These are phyloP conservation scores for Lithobates sylvaticus DNA, from an alignment of 2,797 vertebrate species.

Conservation along the genomic window DNA sequence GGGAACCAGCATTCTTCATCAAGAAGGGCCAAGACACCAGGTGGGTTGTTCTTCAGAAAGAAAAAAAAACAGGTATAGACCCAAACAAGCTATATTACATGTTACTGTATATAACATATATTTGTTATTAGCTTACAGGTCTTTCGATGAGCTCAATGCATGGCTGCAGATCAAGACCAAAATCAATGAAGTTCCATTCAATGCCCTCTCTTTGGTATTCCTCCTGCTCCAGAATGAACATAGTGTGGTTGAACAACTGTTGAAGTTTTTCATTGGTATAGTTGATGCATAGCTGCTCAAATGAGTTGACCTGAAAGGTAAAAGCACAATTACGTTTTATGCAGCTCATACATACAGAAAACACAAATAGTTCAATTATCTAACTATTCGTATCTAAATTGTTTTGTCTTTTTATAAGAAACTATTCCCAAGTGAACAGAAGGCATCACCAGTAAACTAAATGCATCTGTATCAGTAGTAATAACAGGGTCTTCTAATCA, in stretches of 20 bases:
- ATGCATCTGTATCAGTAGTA: too few species aligned
- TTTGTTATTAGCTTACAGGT: slow-evolving; percentile 67
- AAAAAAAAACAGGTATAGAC: neutral
- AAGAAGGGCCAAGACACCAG: slow-evolving; percentile 92
- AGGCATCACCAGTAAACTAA: too few species aligned
- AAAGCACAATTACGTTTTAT: neutral
- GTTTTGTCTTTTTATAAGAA: neutral
- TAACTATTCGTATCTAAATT: neutral
- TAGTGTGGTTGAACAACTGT: slow-evolving; percentile 96
- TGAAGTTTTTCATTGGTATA: slow-evolving; percentile 95
- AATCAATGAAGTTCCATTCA: slow-evolving; percentile 98
- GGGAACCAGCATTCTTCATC: slow-evolving; percentile 99
- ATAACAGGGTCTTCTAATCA: too few species aligned
- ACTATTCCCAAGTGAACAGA: too few species aligned
- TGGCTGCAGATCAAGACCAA: slow-evolving; percentile 76
- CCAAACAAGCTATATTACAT: neutral
- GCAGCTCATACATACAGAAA: neutral
- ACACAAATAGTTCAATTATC: neutral
- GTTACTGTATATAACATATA: neutral
- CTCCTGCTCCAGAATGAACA: slow-evolving; percentile 94
- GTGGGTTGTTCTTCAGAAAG: slow-evolving; percentile 89
- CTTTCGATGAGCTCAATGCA: slow-evolving; percentile 78
- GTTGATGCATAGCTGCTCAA: slow-evolving; percentile 94
- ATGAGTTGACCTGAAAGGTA: slow-evolving; percentile 87
- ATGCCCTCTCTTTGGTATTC: slow-evolving; percentile 97